Evolutionary conservation across 2,797 vertebrate species (phyloP).

Genomic region (Acrossocheilus fasciatus): DNA sequence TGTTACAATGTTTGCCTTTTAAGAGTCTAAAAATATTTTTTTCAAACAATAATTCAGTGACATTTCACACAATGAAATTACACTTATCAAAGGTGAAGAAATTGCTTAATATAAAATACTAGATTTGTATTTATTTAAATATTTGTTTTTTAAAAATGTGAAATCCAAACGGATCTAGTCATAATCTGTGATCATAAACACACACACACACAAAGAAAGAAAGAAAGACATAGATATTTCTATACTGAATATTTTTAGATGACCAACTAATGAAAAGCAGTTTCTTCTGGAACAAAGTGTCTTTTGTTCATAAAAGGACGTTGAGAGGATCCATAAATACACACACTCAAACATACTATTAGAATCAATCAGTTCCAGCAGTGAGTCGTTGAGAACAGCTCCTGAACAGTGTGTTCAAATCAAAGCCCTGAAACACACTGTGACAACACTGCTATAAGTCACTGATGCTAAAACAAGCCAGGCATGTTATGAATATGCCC

Average conservation of each 20-base stretch:
- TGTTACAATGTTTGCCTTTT: too few species aligned
- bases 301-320: background rate
- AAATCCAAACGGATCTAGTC: too few species aligned
- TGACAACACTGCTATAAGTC: background rate
- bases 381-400: background rate
- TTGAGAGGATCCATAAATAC: background rate
- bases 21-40: background rate
- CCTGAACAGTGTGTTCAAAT: background rate
- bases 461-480: background rate
- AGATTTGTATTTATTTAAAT: too few species aligned
- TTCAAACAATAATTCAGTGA: background rate
- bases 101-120: too few species aligned
- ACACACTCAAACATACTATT: background rate
- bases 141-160: too few species aligned
- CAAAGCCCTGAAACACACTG: background rate
- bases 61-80: background rate
- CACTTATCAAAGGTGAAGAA: too few species aligned
- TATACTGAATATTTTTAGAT: constrained; percentile 1
- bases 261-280: background rate
- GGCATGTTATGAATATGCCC: background rate
- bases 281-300: background rate
- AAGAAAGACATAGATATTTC: background rate
- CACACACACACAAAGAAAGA: background rate
- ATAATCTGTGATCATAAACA: too few species aligned
- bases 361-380: background rate